Conservation (phyloP, 2,888 invertebrate species). For the Ochlodes sylvanus region DNA sequence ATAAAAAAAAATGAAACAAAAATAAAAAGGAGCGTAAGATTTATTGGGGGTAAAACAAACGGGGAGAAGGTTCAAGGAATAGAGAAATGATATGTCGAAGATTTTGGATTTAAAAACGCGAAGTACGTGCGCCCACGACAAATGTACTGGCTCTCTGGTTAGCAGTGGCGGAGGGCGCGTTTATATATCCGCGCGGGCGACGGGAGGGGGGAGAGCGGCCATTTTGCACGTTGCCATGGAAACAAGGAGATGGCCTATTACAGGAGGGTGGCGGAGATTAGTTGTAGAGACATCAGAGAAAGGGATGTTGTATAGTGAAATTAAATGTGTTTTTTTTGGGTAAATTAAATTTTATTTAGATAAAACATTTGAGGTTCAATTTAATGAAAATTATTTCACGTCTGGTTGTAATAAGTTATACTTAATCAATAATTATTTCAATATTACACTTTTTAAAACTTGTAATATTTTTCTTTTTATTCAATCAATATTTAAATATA, state of each 20-base stretch:
- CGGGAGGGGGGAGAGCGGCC: conserved; percentile 71
- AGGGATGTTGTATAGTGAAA: conserved; percentile 31
- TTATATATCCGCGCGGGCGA: conserved; percentile 69
- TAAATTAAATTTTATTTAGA: neutral
- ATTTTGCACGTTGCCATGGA: conserved; percentile 76
- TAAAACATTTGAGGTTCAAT: no score
- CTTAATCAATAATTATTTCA: no score
- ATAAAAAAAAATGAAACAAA: conserved; percentile 47
- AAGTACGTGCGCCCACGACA: conserved; percentile 58
- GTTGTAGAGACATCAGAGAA: conserved; percentile 69
- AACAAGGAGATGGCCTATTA: conserved; percentile 84
- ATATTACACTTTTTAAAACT: no score
- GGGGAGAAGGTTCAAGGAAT: conserved; percentile 43
- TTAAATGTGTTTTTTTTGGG: conserved; percentile 1
- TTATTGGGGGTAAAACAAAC: conserved; percentile 43
- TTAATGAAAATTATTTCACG: no score
- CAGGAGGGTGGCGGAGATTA: conserved; percentile 82
- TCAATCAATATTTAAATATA: no score
- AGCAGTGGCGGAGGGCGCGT: conserved; percentile 57
- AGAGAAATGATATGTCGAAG: conserved; percentile 55
- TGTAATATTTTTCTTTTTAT: no score
- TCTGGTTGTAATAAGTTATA: no score
- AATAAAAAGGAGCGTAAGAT: conserved; percentile 48
- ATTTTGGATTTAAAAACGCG: conserved; percentile 55
- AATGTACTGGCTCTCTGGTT: conserved; percentile 77